These are phyloP conservation scores for Dryococelus australis DNA, from an alignment of 2,888 invertebrate species.

Conservation along the genomic window DNA sequence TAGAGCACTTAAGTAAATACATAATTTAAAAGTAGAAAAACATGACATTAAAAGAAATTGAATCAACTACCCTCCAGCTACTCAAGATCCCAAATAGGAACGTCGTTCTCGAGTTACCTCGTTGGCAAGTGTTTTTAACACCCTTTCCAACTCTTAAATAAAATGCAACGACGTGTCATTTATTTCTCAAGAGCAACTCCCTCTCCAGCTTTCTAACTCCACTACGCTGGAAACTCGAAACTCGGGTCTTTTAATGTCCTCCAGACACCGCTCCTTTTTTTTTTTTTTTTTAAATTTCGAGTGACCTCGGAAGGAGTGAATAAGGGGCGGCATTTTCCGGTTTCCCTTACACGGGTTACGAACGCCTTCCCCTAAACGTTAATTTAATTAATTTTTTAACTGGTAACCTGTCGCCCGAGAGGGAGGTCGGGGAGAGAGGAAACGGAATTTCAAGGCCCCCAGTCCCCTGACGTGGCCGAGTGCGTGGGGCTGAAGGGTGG, in stretches of 20 bases:
- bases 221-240: neutral
- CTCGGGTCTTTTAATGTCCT: neutral
- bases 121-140: neutral
- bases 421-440: neutral
- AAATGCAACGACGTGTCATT: neutral
- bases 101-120: too few species aligned
- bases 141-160: neutral
- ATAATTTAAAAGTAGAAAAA: too few species aligned
- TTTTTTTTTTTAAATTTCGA: neutral
- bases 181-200: neutral
- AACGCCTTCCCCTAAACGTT: neutral
- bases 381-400: slow-evolving; percentile 30
- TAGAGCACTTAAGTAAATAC: too few species aligned
- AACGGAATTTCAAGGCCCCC: neutral
- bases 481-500: too few species aligned
- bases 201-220: neutral
- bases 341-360: neutral
- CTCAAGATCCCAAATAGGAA: too few species aligned
- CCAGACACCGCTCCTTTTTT: neutral
- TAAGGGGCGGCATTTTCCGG: neutral
- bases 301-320: neutral
- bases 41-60: too few species aligned
- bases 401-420: neutral
- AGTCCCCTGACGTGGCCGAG: too few species aligned
- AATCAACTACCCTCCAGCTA: too few species aligned